Conservation (phyloP, 2,797 vertebrate species). For the Pangasius mekongensis region DNA sequence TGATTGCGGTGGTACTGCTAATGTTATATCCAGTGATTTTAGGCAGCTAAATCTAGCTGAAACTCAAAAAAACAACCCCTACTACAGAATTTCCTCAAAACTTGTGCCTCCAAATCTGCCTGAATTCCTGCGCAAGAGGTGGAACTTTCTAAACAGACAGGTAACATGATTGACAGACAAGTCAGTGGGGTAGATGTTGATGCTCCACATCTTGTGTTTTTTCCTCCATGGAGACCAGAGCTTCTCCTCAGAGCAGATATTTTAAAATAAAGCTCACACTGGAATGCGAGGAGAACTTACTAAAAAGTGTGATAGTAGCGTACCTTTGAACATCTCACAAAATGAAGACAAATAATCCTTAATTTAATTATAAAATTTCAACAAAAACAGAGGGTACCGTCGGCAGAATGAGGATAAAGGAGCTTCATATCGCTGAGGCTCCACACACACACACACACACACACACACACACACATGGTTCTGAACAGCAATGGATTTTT, state of each 20-base stretch:
- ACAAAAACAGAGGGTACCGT: not conserved
- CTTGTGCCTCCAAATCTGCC: not conserved
- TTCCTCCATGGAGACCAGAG: not conserved
- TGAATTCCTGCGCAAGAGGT: not conserved
- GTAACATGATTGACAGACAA: not conserved
- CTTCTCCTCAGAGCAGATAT: not conserved
- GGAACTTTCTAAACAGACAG: not conserved
- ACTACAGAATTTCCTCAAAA: not conserved
- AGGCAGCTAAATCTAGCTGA: not conserved
- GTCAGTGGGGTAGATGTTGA: not conserved
- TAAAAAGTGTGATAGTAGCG: not conserved
- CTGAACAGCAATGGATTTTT: slow-evolving; percentile 1
- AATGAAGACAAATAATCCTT: slow-evolving; percentile 19
- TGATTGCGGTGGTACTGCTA: not conserved
- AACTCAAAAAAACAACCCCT: not conserved
- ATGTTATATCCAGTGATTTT: not conserved
- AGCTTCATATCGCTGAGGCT: not conserved
- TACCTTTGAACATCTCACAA: not conserved
- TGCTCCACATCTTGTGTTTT: not conserved
- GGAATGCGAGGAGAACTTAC: not conserved
- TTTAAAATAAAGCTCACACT: not conserved
- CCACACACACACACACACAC: not conserved
- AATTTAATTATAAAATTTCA: not conserved
- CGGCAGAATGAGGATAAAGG: not conserved
- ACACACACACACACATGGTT: not conserved